Evolutionary conservation across 2,797 vertebrate species (phyloP), one percentile per base, ranked within the genome.

Genomic region (Gymnothorax javanicus): DNA sequence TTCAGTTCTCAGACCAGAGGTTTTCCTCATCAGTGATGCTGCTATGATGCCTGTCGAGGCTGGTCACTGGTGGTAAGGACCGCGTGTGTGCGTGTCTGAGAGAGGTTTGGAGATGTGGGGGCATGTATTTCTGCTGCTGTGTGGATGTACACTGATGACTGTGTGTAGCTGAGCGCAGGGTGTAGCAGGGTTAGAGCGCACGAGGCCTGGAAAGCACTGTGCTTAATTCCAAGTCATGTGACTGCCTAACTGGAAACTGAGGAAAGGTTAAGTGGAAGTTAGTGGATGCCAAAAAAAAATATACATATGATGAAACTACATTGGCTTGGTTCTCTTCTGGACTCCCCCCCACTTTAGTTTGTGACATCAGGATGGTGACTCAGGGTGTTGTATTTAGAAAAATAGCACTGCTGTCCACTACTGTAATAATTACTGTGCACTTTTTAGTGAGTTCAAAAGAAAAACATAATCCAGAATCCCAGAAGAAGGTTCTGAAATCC

Each of bases 271-370:
- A 57, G 56, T 54, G 23, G 17, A 75, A 75, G 33, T 50, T 79
- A 82, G 23, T 69, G 4, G 27, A 82, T 86, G 85, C 86, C 79
- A 82, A 86, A 86, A 86, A 64, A 23, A 12, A 27, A 20, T 54
- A 56, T 20, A 11, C 59, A 20, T n/a, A 69, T 82, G n/a, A 15
- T 23, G 3, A 13, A 58, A 58, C 43, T 0, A 27, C 56, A 58
- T 27, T 33, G 3, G 25, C 59, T 33, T 33, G 82, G 11, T 23
- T 33, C 58, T 12, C 0, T 60, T 27, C 17, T 27, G 33, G 33
- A 43, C 62, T 0, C 57, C 23, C 57, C 23, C 57, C 50, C 17
- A 2, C 23, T 7, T 8, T 6, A 17, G 69, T 86, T 3, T 59
- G 56, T 56, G 13, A 11, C 9, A 9, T 57, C 85, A 60, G 77